Evolutionary conservation across 1,140 invertebrate species (phyloP).

Genomic region (Cydia pomonella): DNA sequence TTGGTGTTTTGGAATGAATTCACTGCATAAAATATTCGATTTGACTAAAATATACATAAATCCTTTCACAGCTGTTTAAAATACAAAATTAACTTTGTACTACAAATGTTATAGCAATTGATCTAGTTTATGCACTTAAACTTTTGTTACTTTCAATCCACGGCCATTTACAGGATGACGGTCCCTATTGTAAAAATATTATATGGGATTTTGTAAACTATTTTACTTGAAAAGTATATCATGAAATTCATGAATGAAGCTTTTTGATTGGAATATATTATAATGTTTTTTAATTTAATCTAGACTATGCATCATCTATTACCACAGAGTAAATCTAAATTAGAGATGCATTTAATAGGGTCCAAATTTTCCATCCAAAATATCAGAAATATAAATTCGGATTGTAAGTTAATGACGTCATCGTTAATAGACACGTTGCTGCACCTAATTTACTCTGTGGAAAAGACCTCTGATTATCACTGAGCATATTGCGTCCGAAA

Average conservation of each 20-base stretch:
- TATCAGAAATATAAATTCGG: slow-evolving; percentile 67
- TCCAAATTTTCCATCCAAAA: slow-evolving; percentile 77
- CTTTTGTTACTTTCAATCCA: slow-evolving; percentile 8
- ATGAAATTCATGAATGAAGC: neutral
- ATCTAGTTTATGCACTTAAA: slow-evolving; percentile 15
- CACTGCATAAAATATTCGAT: slow-evolving; percentile 54
- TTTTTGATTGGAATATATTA: slow-evolving; percentile 45
- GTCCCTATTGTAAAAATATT: slow-evolving; percentile 19
- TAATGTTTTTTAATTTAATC: slow-evolving; percentile 58
- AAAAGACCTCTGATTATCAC: slow-evolving; percentile 52
- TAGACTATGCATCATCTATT: slow-evolving; percentile 48
- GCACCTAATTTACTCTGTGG: slow-evolving; percentile 64
- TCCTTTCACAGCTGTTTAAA: neutral
- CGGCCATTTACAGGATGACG: neutral
- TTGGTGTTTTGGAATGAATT: slow-evolving; percentile 65
- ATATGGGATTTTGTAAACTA: slow-evolving; percentile 11
- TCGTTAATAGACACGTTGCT: slow-evolving; percentile 17
- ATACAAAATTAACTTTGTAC: neutral
- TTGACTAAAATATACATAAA: slow-evolving; percentile 37
- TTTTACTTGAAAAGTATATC: slow-evolving; percentile 16
- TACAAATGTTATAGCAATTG: slow-evolving; percentile 3
- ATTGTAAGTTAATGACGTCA: slow-evolving; percentile 59
- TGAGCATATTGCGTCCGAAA: slow-evolving; percentile 56
- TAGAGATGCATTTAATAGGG: slow-evolving; percentile 68
- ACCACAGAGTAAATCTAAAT: slow-evolving; percentile 65